Evolutionary conservation across 2,113 vertebrate species (phyloP).

Genomic region (Petaurus breviceps): DNA sequence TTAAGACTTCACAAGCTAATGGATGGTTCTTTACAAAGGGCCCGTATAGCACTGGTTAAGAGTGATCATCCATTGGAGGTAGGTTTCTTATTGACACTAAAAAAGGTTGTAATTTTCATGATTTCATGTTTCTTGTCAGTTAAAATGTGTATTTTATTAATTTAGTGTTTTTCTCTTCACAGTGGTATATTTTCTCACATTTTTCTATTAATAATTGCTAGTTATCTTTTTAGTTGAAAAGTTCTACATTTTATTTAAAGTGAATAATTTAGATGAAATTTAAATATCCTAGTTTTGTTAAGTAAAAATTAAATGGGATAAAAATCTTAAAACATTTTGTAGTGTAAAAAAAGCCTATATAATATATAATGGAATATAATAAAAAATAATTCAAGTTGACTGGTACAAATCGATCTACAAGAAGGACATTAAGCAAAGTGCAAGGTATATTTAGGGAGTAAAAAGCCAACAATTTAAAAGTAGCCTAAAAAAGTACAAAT

Average conservation of each 20-base stretch:
- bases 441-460: background rate
- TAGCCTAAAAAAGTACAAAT: background rate
- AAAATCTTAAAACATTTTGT: background rate
- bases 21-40: slow-evolving; percentile 96
- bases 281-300: background rate
- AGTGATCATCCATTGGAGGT: slow-evolving; percentile 92
- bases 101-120: background rate
- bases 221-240: background rate
- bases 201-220: background rate
- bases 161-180: background rate
- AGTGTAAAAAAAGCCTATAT: background rate
- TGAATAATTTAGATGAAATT: background rate
- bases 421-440: background rate
- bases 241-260: background rate
- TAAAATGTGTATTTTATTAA: background rate
- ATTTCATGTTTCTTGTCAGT: background rate
- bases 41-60: slow-evolving; percentile 91
- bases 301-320: background rate
- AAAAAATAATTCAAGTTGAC: background rate
- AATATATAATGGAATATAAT: background rate
- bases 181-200: background rate
- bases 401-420: background rate
- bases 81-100: slow-evolving; percentile 69
- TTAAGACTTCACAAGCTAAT: slow-evolving; percentile 98
- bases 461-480: background rate